Evolutionary conservation across 2,888 invertebrate species (phyloP), one percentile per base, ranked within the genome.

Genomic region (Nemotelus pantherinus): DNA sequence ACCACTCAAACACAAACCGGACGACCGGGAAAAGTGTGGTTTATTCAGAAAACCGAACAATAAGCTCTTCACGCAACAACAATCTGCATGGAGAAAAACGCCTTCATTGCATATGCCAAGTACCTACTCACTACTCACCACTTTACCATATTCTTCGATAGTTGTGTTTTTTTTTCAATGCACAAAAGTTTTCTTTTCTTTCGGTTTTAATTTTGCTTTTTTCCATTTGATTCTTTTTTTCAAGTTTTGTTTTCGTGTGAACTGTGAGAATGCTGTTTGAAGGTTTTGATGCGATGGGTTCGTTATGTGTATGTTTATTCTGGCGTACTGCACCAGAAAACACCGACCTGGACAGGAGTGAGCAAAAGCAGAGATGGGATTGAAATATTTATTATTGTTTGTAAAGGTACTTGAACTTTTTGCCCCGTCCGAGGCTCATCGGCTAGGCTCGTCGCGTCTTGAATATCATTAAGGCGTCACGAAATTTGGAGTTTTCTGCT

Each of bases 401-500:
- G 65, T 44, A 25, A 47, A 65, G 65, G 65, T 65, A 65, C 65
- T 65, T 65, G 65, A 65, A 65, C 65, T 65, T 65, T 65, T 2
- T 47, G 1, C 10, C 57, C 25, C 63, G 39, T 44, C 47, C 43
- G 41, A 47, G 65, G 7, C 41, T 45, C 9, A n/a, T 65, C 10
- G 53, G 53, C 53, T 53, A 5, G 58, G 1, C 58, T n/a, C 4
- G 7, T 25, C 65, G 65, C 65, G 65, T n/a, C 65, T 65, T 65
- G 65, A 65, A 65, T 65, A 65, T 43, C 65, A 65, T 65, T 65
- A 65, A 65, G 65, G 65, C 45, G 65, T 65, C 65, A 65, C 65
- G 65, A 65, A 65, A 65, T 65, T 45, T 47, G 47, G 47, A 45
- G 44, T 65, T 65, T 57, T 57, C 10, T 57, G 10, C 7, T 10